Conservation (phyloP, 2,888 invertebrate genomes). For the Monochamus alternatus region DNA sequence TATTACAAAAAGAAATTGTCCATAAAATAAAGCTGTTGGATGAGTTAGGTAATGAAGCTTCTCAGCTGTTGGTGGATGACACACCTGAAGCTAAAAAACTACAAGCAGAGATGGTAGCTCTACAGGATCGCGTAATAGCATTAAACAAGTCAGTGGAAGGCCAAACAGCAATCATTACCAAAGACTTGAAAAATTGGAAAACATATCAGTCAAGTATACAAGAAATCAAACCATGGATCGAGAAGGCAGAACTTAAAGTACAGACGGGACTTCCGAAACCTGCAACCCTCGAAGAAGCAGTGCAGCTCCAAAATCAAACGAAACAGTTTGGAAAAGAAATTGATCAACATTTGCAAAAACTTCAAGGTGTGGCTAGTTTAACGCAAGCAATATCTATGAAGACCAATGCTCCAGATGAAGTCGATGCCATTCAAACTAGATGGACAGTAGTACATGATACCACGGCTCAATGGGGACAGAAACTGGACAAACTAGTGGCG, state of each 20-base stretch:
- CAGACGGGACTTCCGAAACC: slow-evolving; percentile 83
- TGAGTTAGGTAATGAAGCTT: slow-evolving; percentile 81
- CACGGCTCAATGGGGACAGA: slow-evolving; percentile 84
- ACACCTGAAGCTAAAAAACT: slow-evolving; percentile 83
- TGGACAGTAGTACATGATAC: slow-evolving; percentile 90
- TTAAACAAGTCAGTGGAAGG: slow-evolving; percentile 84
- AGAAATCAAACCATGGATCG: slow-evolving; percentile 90
- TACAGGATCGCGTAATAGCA: slow-evolving; percentile 84
- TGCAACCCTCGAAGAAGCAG: slow-evolving; percentile 85
- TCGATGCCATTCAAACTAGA: slow-evolving; percentile 86
- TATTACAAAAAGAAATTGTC: slow-evolving; percentile 82
- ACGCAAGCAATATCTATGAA: slow-evolving; percentile 84
- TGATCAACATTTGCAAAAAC: slow-evolving; percentile 81
- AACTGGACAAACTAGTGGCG: slow-evolving; percentile 83
- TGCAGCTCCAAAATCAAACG: slow-evolving; percentile 81
- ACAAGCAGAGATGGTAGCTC: slow-evolving; percentile 81
- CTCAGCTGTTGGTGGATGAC: slow-evolving; percentile 78
- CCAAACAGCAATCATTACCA: slow-evolving; percentile 83
- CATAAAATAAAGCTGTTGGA: slow-evolving; percentile 84
- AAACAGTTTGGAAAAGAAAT: slow-evolving; percentile 84
- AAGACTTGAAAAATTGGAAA: slow-evolving; percentile 89
- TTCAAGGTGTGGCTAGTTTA: slow-evolving; percentile 82
- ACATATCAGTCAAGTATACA: slow-evolving; percentile 86
- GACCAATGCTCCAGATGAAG: slow-evolving; percentile 86
- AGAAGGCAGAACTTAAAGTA: slow-evolving; percentile 88